Evolutionary conservation across 2,113 vertebrate species (phyloP), one percentile per base, ranked within the genome.

Genomic region (Numida meleagris): DNA sequence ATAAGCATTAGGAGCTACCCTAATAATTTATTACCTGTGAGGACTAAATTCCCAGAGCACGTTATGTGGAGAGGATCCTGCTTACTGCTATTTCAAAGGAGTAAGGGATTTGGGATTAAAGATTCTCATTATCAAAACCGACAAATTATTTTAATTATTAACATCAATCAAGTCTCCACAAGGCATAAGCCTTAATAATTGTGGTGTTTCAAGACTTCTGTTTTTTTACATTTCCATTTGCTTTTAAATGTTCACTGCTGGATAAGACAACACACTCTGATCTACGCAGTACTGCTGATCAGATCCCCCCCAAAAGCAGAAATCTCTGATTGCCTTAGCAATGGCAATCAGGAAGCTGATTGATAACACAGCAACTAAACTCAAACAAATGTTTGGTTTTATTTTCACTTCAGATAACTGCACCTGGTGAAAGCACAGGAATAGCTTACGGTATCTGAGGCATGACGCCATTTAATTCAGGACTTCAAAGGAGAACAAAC

Each of bases 111-210:
- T 72, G 27, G 82, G 81, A 96, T 95, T 85, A 78, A 66, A 83
- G 61, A 90, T 72, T 65, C 57, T 92, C 31, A 86, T 94, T 84
- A 96, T 82, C 86, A 97, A 92, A 97, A 92, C 31, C 55, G 80
- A 88, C 33, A 95, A 87, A 83, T 89, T 89, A 67, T 79, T 82
- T 86, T 92, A 88, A 89, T 94, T 94, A 94, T 80, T 94, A 96
- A 94, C 88, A 92, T 91, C 81, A 95, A 91, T 91, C 89, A 95
- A 36, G 38, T 67, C 81, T 92, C 73, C 66, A 85, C 42, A 84
- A 95, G 93, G 53, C 70, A 88, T 34, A 96, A 86, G 57, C 11
- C 42, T 59, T 65, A 89, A 71, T 7, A 90, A 75, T 8, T 68
- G 40, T 40, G 38, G 10, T 85, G 95, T 96, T 70, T 89, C 79